Evolutionary conservation across 2,113 vertebrate genomes (phyloP), one percentile per base, ranked within the genome.

Genomic region (Tylochromis polylepis): DNA sequence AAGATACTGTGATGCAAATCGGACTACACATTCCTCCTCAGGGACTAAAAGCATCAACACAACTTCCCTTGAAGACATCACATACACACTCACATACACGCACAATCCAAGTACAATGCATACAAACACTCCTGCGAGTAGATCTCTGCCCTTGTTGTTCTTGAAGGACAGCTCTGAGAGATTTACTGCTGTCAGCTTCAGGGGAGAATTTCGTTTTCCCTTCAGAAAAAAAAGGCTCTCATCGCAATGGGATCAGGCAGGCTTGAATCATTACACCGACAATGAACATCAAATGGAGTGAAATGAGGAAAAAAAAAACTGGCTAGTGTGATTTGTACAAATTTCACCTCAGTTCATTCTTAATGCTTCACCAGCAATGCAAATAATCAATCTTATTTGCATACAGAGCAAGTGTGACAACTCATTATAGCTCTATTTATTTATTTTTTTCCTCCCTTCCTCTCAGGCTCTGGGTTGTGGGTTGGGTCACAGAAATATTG

Each of bases 1-100:
- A 51, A 79, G 88, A 88, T 80, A 57, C 84, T 75, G 85, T 92
- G 92, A 91, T 77, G 85, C 86, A 93, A 89, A 89, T 56, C 46
- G 79, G 58, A 91, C 92, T 85, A 82, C 86, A 85, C 87, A 79
- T 58, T 43, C 58, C 11, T 75, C 83, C 90, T 38, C 62, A 27
- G 89, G 86, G 85, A 90, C 53, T 86, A 46, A 24, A 79, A 62
- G 81, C 88, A 82, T 75, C 82, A 84, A 8, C 57, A 75, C 77
- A 59, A 58, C 65, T 65, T 79, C 22, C 84, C 24, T 92, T 89
- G 87, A 86, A 91, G 86, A 83, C 56, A 29, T 36, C 80, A 84
- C 51, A 81, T 29, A 65, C n/a, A 60, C 5, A 43, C 41, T 84
- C 43, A 81, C 0, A 4, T 36, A 67, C 62, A 18, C 38, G 46